phyloP scores from a whole-genome alignment of 2,113 vertebrate genomes.

The Anseranas semipalmata region DNA sequence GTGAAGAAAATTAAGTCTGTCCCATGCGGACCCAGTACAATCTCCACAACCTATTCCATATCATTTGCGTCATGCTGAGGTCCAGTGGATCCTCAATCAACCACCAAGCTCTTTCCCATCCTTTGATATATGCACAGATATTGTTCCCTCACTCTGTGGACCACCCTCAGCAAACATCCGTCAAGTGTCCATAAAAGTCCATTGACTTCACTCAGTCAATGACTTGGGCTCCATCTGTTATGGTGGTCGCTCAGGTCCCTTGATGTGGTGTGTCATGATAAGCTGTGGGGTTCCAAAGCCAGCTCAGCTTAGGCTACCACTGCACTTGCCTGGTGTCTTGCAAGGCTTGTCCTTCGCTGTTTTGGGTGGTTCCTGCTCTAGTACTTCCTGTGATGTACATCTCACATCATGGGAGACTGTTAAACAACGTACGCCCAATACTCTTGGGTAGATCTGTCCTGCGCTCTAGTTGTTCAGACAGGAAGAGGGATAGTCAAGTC shows the following conservation, averaged over 20 bases:
- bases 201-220: not conserved
- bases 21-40: not conserved
- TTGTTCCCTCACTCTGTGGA: not conserved
- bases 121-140: not conserved
- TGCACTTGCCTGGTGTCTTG: not conserved
- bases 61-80: not conserved
- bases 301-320: not conserved
- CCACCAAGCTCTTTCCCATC: rapidly evolving
- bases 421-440: too few relatives aligned
- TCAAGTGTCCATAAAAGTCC: not conserved
- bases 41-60: not conserved
- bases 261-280: not conserved
- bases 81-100: not conserved
- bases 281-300: not conserved
- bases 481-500: not conserved
- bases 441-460: not conserved
- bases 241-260: not conserved
- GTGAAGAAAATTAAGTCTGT: not conserved
- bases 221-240: not conserved
- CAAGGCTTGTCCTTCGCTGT: rapidly evolving
- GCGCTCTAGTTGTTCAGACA: not conserved
- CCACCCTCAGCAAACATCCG: not conserved
- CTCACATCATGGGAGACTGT: not conserved
- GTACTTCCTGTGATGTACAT: not conserved
- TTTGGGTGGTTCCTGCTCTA: not conserved